Percentiles rank a stretch among this genome's conserved stretches.
Conservation (phyloP, 2,113 vertebrate genomes). For the Aythya baeri region DNA sequence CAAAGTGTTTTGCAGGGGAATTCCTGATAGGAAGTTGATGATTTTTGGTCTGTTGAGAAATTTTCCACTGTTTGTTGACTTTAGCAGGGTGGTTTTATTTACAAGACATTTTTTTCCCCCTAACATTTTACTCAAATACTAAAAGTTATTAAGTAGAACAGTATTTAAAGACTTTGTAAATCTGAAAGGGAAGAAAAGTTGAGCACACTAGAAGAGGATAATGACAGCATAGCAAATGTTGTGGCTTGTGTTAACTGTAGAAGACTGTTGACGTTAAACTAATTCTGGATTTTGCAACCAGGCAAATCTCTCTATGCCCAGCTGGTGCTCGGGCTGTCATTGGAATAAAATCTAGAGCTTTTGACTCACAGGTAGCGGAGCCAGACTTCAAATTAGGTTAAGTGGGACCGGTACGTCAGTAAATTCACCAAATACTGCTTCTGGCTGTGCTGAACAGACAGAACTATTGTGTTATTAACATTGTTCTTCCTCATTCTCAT, state of each 20-base stretch:
- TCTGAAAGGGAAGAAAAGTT: not conserved
- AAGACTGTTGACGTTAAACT: not conserved
- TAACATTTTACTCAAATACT: not conserved
- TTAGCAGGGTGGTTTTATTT: not conserved
- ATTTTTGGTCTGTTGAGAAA: not conserved
- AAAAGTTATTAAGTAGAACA: not conserved
- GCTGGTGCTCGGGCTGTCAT: not conserved
- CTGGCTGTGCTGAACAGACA: not conserved
- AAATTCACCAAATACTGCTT: not conserved
- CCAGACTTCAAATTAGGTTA: not conserved
- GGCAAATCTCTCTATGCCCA: rapidly evolving
- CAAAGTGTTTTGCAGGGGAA: not conserved
- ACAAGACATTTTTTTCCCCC: not conserved
- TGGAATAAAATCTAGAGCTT: not conserved
- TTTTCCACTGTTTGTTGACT: not conserved
- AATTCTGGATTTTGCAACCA: not conserved
- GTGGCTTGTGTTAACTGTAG: not conserved
- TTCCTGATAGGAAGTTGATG: not conserved
- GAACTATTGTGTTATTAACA: not conserved
- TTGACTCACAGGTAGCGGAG: not conserved
- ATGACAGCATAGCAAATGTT: not conserved
- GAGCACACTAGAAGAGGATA: not conserved
- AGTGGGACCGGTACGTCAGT: not conserved
- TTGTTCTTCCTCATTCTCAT: not conserved
- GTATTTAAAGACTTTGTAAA: not conserved